Evolutionary conservation across 2,888 invertebrate genomes (phyloP), one percentile per base, ranked within the genome.

Genomic region (Pycnomerus fuliginosus): DNA sequence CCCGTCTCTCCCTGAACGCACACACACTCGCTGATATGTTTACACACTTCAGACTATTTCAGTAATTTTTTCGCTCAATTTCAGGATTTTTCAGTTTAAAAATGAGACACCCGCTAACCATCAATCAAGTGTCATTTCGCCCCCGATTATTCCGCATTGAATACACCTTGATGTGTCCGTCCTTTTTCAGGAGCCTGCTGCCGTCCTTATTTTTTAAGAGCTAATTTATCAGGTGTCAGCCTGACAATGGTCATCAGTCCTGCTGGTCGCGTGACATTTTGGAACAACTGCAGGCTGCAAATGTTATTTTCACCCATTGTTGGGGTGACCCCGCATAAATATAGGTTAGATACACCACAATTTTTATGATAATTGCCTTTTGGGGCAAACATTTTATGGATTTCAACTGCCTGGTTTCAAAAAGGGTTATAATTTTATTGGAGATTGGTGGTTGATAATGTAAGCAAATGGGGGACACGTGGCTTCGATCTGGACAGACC

Each of bases 141-240:
- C 29, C 42, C 44, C 50, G 36, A 42, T 40, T 45, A 44, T 44
- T 49, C 43, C 40, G 28, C 41, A 32, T 32, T 43, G 42, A 51
- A 45, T 39, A 30, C 42, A 48, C 39, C 39, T 48, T 35, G 40
- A 32, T 36, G 40, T 30, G 23, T 38, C 29, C 38, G 30, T 38
- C 45, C 20, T 45, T 37, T 29, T 40, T 36, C 37, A 16, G 14
- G 20, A 29, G 40, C 48, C 39, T 39, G 44, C 31, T 23, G 27
- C 12, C 24, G 40, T 41, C 30, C 34, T 29, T 32, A 31, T 15
- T 12, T 10, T 13, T 37, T 38, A 43, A 32, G 30, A 48, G 42
- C 54, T 59, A 62, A 66, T 66, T 64, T 62, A 65, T 66, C 64
- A 64, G 61, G 57, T 63, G 64, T 63, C 64, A 55, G 50, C 42